Base-by-base conservation (phyloP, 2,113 vertebrate genomes). In the Cacatua alba region DNA sequence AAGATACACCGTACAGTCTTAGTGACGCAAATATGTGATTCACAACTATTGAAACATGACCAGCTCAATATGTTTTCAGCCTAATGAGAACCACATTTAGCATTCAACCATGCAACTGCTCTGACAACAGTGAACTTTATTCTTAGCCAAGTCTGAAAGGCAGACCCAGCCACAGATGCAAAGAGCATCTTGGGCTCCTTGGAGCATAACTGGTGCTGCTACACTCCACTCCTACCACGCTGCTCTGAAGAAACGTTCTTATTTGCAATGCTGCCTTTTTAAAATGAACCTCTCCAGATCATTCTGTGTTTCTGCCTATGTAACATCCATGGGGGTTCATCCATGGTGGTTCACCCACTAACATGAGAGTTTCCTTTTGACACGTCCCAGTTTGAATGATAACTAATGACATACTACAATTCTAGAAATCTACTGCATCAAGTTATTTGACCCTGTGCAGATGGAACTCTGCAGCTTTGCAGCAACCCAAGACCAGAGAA, bases 191-290 rank as follows among this genome's bases (percentile, higher is more conserved):
- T 19, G 7, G 41, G 15, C 13, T 87, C 48, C 25, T 28, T 52
- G 67, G 28, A 88, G 62, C 17, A 57, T 28, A 68, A 13, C 20
- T 63, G 67, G 9, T 20, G n/a, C 2, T 10, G 59, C 48, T 49
- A 6, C 6, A 25, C 7, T 11, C 5, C 3, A 8, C 29, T 33
- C 62, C 1, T 1, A 57, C 55, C 33, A 75, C 11, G 48, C 6
- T 74, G 52, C 19, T 83, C 53, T 59, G 51, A 82, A 71, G 64
- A 35, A 74, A 33, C 18, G 17, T 23, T 65, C 28, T 43, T 74
- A 13, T 80, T 69, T 75, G 69, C 28, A 81, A 3, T 52, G 28
- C 14, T 49, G 17, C 20, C 39, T 90, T 75, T 89, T 57, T 2
- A 44, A 78, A 87, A 72, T 35, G 0, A 68, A 33, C 82, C 25